Percentiles rank a stretch among this genome's conserved stretches.
Conservation (phyloP, 2,113 vertebrate genomes). For the Porphyrio hochstetteri region DNA sequence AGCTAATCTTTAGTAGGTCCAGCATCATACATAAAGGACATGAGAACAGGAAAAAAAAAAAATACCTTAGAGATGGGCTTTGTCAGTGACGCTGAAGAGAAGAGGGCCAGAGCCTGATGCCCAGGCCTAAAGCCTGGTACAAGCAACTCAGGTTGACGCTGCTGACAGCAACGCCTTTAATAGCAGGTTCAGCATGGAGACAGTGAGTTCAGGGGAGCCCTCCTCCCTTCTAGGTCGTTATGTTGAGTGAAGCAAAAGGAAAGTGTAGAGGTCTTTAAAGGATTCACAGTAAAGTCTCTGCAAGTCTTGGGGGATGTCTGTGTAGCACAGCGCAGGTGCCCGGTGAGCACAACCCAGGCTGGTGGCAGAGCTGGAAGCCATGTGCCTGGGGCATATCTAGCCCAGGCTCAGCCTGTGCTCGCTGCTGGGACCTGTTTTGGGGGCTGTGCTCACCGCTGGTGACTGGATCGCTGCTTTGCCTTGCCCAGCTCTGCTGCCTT, state of each 20-base stretch:
- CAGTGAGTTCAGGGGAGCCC: background rate
- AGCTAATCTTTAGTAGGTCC: background rate
- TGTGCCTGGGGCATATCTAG: rapidly evolving
- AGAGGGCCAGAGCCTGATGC: background rate
- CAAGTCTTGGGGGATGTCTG: rapidly evolving
- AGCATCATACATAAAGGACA: background rate
- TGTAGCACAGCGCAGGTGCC: rapidly evolving
- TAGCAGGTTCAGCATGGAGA: background rate
- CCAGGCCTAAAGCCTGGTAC: rapidly evolving
- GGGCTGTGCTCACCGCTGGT: background rate
- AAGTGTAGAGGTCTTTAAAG: background rate
- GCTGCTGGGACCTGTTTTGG: rapidly evolving
- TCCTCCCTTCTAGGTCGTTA: background rate
- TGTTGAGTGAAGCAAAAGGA: background rate
- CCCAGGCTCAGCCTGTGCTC: rapidly evolving
- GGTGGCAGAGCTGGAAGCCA: rapidly evolving
- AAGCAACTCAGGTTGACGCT: rapidly evolving
- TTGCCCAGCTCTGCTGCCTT: rapidly evolving
- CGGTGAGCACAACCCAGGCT: rapidly evolving
- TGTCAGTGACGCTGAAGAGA: background rate
- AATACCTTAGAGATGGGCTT: background rate
- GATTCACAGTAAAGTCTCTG: background rate
- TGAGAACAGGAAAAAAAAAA: background rate
- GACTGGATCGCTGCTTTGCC: background rate
- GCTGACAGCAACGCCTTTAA: rapidly evolving